Percentiles rank a stretch among this genome's conserved stretches.
Evolutionary conservation across 2,888 invertebrate species (phyloP).

Genomic region (Neoitamus cyanurus): DNA sequence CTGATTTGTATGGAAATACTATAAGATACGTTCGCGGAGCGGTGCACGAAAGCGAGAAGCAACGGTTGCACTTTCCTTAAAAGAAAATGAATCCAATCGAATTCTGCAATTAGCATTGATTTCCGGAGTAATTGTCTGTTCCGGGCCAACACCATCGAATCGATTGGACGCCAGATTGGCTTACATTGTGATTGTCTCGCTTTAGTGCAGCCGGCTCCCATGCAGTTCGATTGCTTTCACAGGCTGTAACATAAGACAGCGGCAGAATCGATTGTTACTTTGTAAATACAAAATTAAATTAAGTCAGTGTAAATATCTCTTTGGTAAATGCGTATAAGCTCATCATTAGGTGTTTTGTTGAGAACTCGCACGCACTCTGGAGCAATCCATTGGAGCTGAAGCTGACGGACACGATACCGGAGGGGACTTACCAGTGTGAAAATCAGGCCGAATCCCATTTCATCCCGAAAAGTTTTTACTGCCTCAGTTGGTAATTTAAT

Average conservation of each 20-base stretch:
- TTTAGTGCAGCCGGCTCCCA: neutral
- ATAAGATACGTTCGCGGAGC: neutral
- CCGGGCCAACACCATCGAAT: neutral
- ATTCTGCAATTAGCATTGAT: neutral
- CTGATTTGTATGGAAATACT: neutral
- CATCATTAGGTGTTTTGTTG: neutral
- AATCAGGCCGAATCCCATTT: neutral
- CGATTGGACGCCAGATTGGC: neutral
- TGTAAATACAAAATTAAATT: constrained; percentile 20
- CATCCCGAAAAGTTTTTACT: neutral
- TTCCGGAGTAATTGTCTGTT: neutral
- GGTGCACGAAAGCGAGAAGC: neutral
- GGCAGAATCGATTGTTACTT: neutral
- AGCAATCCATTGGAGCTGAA: neutral
- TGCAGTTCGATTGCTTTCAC: neutral
- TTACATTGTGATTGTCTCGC: neutral
- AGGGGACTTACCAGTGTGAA: too few species aligned
- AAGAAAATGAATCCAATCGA: neutral
- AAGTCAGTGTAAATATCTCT: constrained; percentile 21
- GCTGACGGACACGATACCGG: too few species aligned
- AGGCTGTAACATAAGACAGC: neutral
- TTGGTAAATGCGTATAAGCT: neutral
- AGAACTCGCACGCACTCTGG: neutral
- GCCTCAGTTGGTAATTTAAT: neutral
- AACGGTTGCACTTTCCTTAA: neutral